A percentile compares a stretch with the other conserved stretches of the same genome.
phyloP scores from a whole-genome alignment of 2,888 invertebrate genomes.

The Pecten maximus region DNA sequence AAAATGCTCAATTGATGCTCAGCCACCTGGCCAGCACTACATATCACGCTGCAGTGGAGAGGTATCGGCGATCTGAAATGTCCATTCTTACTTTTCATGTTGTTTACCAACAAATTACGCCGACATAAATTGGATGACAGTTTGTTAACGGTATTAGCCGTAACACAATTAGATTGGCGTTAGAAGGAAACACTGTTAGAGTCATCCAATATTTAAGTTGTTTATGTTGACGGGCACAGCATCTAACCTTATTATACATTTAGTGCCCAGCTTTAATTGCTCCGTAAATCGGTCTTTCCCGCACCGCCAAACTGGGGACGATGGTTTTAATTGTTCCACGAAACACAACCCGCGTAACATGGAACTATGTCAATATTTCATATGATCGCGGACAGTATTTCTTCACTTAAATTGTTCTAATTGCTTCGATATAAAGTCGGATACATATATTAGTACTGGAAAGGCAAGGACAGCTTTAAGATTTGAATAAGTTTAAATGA shows the following conservation, averaged over 20 bases:
- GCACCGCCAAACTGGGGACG: background rate
- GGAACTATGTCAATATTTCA: background rate
- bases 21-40: background rate
- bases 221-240: background rate
- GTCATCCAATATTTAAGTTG: constrained; percentile 8
- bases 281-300: background rate
- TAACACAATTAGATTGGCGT: constrained; percentile 20
- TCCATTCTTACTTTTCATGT: background rate
- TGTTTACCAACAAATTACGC: background rate
- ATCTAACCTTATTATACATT: background rate
- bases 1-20: background rate
- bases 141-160: background rate
- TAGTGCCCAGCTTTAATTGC: background rate
- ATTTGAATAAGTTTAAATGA: too few relatives aligned
- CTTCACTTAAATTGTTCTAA: too few relatives aligned
- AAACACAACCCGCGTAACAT: background rate
- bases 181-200: constrained; percentile 12
- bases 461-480: too few relatives aligned
- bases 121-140: background rate
- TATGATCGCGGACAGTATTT: background rate
- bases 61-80: background rate
- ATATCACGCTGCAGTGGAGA: background rate
- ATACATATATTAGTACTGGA: too few relatives aligned
- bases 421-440: too few relatives aligned
- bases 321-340: background rate